phyloP scores from a whole-genome alignment of 2,888 invertebrate species.

The Apoda limacodes region DNA sequence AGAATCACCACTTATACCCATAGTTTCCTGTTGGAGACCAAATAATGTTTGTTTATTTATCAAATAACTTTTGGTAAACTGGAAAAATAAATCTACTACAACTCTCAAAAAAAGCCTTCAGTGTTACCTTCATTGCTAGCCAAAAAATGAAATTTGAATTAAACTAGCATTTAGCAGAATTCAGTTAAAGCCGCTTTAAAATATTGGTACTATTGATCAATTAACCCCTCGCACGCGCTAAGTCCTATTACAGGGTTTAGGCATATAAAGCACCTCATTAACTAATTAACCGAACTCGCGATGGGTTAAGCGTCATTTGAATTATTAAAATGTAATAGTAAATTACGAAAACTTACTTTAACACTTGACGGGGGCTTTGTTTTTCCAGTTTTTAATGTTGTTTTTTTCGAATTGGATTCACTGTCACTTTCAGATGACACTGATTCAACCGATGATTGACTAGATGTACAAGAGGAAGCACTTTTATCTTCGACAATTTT shows the following conservation, averaged over 20 bases:
- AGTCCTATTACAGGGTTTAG: too few relatives aligned
- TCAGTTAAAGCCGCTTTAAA: too few relatives aligned
- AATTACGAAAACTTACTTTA: not conserved
- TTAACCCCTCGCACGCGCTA: too few relatives aligned
- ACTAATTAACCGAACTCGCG: too few relatives aligned
- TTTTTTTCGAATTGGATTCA: slow-evolving; percentile 45
- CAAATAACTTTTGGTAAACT: too few relatives aligned
- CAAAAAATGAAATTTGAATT: too few relatives aligned
- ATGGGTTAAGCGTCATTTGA: too few relatives aligned
- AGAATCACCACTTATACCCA: slow-evolving; percentile 39
- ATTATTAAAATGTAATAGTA: too few relatives aligned
- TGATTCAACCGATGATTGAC: slow-evolving; percentile 57
- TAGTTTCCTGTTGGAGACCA: slow-evolving; percentile 33
- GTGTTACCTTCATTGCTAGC: slow-evolving; percentile 2
- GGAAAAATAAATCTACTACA: slow-evolving; percentile 3
- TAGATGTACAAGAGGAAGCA: slow-evolving; percentile 55
- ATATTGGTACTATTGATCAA: too few relatives aligned
- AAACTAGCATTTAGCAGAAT: too few relatives aligned
- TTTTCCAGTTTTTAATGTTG: slow-evolving; percentile 41
- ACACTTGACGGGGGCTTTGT: slow-evolving; percentile 39
- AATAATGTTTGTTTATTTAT: too few relatives aligned
- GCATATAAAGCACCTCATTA: too few relatives aligned
- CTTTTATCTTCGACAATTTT: slow-evolving; percentile 49
- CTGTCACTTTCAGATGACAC: slow-evolving; percentile 58
- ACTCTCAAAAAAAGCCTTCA: not conserved